Evolutionary conservation across 2,888 invertebrate genomes (phyloP).

Genomic region (Conus canariensis): DNA sequence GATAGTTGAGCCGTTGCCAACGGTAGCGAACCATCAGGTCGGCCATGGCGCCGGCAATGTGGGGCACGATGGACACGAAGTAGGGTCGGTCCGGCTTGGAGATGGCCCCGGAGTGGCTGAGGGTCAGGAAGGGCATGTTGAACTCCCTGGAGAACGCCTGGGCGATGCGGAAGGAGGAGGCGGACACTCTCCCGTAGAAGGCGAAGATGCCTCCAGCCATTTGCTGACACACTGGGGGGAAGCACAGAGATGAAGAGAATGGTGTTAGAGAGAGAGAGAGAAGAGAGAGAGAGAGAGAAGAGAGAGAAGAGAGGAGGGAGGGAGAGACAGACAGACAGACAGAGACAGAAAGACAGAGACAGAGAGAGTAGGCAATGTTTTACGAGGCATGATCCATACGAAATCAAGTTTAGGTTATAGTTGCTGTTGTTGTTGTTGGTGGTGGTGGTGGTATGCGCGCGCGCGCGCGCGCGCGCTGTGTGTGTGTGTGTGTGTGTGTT

Average conservation of each 20-base stretch:
- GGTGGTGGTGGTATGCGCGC: not conserved
- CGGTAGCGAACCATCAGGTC: slow-evolving; percentile 62
- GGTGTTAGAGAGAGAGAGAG: not conserved
- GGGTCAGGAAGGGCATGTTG: slow-evolving; percentile 69
- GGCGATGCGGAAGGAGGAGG: slow-evolving; percentile 60
- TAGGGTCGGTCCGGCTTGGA: slow-evolving; percentile 78
- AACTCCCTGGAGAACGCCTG: slow-evolving; percentile 64
- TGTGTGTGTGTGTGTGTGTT: not conserved
- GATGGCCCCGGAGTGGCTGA: slow-evolving; percentile 55
- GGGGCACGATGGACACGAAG: slow-evolving; percentile 90
- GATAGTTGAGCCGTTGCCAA: slow-evolving; percentile 64
- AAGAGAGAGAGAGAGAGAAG: not conserved
- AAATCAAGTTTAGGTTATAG: too few relatives aligned
- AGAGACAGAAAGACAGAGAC: not conserved
- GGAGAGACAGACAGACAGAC: slow-evolving; percentile 5
- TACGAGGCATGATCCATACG: too few relatives aligned
- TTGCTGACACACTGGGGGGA: slow-evolving; percentile 62
- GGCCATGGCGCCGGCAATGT: slow-evolving; percentile 85
- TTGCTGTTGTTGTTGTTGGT: too few relatives aligned
- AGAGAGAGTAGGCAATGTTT: not conserved
- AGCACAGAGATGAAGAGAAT: too few relatives aligned
- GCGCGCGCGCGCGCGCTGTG: not conserved
- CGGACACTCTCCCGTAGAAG: slow-evolving; percentile 65
- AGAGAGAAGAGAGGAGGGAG: not conserved
- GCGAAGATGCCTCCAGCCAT: slow-evolving; percentile 68